Conservation (phyloP, 2,888 invertebrate genomes). For the Heliconius charithonia region DNA sequence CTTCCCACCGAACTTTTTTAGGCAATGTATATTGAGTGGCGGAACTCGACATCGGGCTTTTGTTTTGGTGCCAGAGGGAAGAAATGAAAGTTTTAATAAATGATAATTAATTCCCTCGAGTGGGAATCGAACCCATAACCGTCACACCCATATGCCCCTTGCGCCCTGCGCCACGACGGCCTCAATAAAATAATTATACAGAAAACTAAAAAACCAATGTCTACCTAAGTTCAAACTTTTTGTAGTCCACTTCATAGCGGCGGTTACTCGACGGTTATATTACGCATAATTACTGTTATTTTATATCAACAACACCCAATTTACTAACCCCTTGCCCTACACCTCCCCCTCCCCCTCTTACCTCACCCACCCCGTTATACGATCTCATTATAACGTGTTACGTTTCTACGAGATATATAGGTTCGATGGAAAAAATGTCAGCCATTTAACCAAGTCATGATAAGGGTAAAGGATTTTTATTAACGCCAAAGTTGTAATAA, state of each 20-base stretch:
- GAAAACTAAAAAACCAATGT: background rate
- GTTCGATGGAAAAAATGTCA: conserved; percentile 9
- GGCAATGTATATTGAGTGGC: too few relatives aligned
- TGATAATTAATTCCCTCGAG: too few relatives aligned
- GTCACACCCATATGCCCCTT: too few relatives aligned
- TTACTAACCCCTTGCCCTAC: conserved; percentile 17
- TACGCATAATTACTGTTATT: conserved; percentile 40
- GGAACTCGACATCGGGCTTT: too few relatives aligned
- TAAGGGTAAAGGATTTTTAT: background rate
- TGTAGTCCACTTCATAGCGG: background rate
- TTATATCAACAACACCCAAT: conserved; percentile 33
- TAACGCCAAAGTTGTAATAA: background rate
- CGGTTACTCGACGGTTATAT: conserved; percentile 27
- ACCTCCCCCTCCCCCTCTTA: background rate
- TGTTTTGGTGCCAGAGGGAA: too few relatives aligned
- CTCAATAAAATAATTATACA: too few relatives aligned
- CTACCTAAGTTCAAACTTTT: background rate
- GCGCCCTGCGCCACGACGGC: too few relatives aligned
- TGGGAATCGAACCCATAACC: too few relatives aligned
- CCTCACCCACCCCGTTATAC: background rate
- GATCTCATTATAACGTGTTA: conserved; percentile 18
- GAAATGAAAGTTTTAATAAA: too few relatives aligned
- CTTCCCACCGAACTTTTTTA: too few relatives aligned
- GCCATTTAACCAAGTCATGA: background rate
- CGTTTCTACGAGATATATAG: background rate